Conservation (phyloP, 1,140 invertebrate species). For the Mylabris phalerata region DNA sequence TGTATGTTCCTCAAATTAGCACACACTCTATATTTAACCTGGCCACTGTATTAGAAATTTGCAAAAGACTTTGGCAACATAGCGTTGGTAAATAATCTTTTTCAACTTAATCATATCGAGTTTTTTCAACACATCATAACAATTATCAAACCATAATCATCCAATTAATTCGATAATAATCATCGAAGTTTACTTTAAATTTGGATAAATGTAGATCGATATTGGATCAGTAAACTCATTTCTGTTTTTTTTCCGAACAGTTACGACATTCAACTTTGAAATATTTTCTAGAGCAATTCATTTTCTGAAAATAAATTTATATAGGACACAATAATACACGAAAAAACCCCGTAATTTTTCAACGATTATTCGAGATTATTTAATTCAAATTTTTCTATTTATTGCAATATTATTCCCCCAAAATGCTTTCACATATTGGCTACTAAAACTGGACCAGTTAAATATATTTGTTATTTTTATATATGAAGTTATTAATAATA, state of each 20-base stretch:
- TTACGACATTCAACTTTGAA: conserved; percentile 5
- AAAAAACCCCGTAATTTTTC: too few species aligned
- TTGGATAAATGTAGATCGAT: too few species aligned
- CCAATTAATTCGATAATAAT: too few species aligned
- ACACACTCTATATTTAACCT: conserved; percentile 32
- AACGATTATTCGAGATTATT: too few species aligned
- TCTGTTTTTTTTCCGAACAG: background rate
- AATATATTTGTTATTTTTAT: conserved; percentile 15
- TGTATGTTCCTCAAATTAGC: conserved; percentile 31
- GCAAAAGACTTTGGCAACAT: conserved; percentile 25
- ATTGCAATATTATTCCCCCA: too few species aligned
- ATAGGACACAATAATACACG: conserved; percentile 3
- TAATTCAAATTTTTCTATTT: too few species aligned
- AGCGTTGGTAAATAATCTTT: conserved; percentile 30
- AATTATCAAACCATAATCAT: too few species aligned
- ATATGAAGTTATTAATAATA: conserved; percentile 10
- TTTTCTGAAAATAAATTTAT: conserved; percentile 11
- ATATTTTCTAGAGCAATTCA: conserved; percentile 7
- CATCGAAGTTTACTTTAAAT: too few species aligned
- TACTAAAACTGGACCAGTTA: conserved; percentile 7
- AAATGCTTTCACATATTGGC: conserved; percentile 7
- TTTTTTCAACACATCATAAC: conserved; percentile 9
- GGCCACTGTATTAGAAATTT: conserved; percentile 29
- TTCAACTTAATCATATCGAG: conserved; percentile 24
- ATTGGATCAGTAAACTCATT: conserved; percentile 6